phyloP scores from a whole-genome alignment of 2,888 invertebrate species.

The Campoplex nolae region DNA sequence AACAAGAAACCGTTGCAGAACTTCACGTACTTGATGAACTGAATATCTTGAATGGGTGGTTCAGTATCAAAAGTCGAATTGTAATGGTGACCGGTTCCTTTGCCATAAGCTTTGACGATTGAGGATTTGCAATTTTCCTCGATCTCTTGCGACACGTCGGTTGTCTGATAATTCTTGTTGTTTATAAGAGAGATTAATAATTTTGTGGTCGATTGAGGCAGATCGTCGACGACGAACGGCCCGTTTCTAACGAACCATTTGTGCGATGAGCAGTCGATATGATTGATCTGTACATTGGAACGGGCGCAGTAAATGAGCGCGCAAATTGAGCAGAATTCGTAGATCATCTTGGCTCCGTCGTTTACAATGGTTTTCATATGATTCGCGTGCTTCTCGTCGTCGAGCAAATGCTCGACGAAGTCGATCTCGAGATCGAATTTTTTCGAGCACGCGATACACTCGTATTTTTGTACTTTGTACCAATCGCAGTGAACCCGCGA shows the following conservation, averaged over 20 bases:
- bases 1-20: not conserved
- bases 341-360: conserved; percentile 23
- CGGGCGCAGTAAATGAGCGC: conserved; percentile 48
- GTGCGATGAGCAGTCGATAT: conserved; percentile 47
- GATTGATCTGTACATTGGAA: conserved; percentile 22
- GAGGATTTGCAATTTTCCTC: conserved; percentile 86
- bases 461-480: conserved; percentile 56
- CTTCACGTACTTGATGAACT: conserved; percentile 81
- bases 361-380: not conserved
- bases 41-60: conserved; percentile 87
- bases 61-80: conserved; percentile 88
- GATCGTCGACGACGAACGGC: conserved; percentile 6
- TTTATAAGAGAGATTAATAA: conserved; percentile 7
- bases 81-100: conserved; percentile 85
- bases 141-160: conserved; percentile 10
- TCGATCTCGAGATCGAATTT: conserved; percentile 26
- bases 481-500: conserved; percentile 38
- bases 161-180: not conserved
- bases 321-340: conserved; percentile 58
- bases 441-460: conserved; percentile 43
- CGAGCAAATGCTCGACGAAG: conserved; percentile 35
- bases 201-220: conserved; percentile 39
- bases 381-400: conserved; percentile 8
- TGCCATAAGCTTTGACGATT: conserved; percentile 86
- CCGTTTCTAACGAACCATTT: conserved; percentile 29